Percentiles rank a stretch among this genome's conserved stretches.
Evolutionary conservation across 2,888 invertebrate species (phyloP).

Genomic region (Tubulanus polymorphus): DNA sequence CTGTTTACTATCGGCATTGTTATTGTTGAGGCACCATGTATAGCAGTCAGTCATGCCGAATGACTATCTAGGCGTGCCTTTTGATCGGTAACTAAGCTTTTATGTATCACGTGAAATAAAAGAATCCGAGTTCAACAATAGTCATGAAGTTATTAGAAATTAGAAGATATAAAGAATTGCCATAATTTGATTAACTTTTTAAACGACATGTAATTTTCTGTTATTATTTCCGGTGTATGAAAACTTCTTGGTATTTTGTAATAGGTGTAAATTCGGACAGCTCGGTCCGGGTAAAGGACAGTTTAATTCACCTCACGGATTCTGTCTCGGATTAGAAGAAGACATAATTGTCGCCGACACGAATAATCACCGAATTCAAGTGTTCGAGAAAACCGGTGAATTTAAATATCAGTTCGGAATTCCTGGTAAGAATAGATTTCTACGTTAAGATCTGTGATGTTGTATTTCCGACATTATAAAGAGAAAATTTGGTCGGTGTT

Average conservation of each 20-base stretch:
- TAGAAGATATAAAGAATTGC: too few species aligned
- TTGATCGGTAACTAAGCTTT: too few species aligned
- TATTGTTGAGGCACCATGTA: too few species aligned
- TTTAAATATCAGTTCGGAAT: constrained; percentile 93
- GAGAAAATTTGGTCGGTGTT: not conserved
- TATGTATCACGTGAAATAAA: too few species aligned
- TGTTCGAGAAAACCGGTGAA: constrained; percentile 89
- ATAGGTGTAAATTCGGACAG: constrained; percentile 82
- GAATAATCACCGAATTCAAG: constrained; percentile 91
- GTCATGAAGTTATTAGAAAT: too few species aligned
- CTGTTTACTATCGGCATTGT: too few species aligned
- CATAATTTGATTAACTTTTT: too few species aligned
- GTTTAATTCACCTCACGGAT: constrained; percentile 96
- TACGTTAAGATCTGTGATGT: not conserved
- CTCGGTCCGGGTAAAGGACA: constrained; percentile 88
- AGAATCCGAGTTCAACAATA: too few species aligned
- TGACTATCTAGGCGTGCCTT: too few species aligned
- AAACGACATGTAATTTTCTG: too few species aligned
- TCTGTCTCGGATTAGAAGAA: constrained; percentile 90
- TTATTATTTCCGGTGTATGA: not conserved
- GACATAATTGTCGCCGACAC: constrained; percentile 94
- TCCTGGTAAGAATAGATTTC: constrained; percentile 86
- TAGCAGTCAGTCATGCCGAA: too few species aligned
- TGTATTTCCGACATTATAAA: not conserved
- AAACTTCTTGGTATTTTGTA: too few species aligned